These are phyloP conservation scores for Caenorhabditis macrosperma DNA, from an alignment of 2,888 invertebrate species.

Conservation along the genomic window DNA sequence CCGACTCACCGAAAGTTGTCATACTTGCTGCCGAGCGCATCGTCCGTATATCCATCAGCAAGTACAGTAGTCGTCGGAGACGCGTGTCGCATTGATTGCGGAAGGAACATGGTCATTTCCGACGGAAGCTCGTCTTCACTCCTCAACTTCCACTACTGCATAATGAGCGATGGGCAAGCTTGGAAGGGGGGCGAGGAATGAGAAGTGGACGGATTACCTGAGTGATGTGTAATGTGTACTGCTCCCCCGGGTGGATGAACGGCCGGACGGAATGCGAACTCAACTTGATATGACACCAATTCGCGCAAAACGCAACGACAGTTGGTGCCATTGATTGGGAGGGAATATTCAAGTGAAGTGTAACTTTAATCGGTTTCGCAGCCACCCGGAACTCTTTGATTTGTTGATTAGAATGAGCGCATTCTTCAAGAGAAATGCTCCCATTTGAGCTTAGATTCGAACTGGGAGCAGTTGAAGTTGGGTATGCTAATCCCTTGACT, in stretches of 20 bases:
- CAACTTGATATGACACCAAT: slow-evolving; percentile 55
- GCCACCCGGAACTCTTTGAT: no score
- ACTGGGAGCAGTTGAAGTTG: no score
- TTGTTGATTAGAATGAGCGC: no score
- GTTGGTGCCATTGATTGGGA: slow-evolving; percentile 28
- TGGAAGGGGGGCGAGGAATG: background rate
- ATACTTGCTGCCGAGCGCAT: slow-evolving; percentile 62
- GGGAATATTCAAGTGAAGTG: slow-evolving; percentile 11
- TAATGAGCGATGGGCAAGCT: background rate
- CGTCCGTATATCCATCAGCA: slow-evolving; percentile 75
- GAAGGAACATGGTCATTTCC: slow-evolving; percentile 57
- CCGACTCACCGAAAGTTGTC: slow-evolving; percentile 59
- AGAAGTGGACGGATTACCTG: background rate
- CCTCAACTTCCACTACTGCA: background rate
- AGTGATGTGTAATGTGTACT: background rate
- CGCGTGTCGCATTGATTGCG: slow-evolving; percentile 44
- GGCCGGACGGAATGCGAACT: no score
- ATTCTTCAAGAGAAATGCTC: no score
- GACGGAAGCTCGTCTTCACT: background rate
- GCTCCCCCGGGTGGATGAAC: no score
- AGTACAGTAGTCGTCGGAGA: slow-evolving; percentile 71
- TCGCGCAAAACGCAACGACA: slow-evolving; percentile 53
- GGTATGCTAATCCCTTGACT: no score
- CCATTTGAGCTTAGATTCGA: no score
- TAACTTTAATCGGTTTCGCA: slow-evolving; percentile 49